Conservation (phyloP, 2,797 vertebrate genomes). For the Anomalospiza imberbis region DNA sequence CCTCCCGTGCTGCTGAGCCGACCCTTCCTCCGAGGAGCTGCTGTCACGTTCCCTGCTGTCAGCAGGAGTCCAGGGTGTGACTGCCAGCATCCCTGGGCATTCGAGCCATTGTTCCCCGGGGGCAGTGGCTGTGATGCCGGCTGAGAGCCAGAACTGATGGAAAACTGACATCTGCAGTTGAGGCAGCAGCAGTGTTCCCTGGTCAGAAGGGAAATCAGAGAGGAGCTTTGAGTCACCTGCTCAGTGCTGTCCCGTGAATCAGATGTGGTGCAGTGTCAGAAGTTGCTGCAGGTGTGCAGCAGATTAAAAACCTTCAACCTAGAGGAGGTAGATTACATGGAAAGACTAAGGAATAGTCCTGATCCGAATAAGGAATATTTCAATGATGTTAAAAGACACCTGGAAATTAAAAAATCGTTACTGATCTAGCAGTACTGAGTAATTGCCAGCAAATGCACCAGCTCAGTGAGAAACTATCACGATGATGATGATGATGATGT, state of each 20-base stretch:
- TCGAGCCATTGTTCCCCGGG: rapidly evolving
- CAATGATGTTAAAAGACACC: not conserved
- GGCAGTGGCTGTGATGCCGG: not conserved
- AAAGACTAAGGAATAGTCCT: not conserved
- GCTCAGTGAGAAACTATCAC: not conserved
- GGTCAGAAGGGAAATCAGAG: not conserved
- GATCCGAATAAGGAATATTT: not conserved
- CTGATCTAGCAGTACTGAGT: not conserved
- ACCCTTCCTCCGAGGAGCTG: not conserved
- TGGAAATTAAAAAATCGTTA: not conserved
- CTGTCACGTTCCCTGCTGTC: rapidly evolving
- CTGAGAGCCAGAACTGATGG: not conserved
- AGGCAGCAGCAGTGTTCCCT: not conserved
- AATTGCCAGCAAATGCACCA: not conserved
- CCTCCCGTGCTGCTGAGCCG: not conserved
- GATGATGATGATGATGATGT: not conserved
- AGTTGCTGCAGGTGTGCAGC: not conserved
- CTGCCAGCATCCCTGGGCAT: not conserved
- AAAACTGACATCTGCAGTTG: not conserved
- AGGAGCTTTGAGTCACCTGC: not conserved
- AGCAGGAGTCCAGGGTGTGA: rapidly evolving
- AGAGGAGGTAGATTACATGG: not conserved
- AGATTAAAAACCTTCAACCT: not conserved
- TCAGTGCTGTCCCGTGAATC: rapidly evolving
- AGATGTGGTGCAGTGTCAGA: not conserved